Percentiles rank a stretch among this genome's conserved stretches.
These are phyloP conservation scores for Caenorhabditis imperialis DNA, from an alignment of 2,888 invertebrate genomes.

Conservation along the genomic window DNA sequence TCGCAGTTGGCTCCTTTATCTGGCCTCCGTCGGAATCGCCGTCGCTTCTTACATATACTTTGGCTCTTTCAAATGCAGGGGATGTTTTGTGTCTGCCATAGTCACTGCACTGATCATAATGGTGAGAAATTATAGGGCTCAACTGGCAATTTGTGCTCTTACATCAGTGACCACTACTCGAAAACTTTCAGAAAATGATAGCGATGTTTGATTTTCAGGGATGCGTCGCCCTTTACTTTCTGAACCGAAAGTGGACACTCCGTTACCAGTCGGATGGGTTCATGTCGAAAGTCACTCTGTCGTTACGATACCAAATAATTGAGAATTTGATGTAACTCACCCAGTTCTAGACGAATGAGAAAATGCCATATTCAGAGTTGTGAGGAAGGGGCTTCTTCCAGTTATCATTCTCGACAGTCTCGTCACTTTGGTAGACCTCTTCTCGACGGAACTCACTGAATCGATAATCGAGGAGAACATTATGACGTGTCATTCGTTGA, in stretches of 20 bases:
- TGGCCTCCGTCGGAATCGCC: slow-evolving; percentile 7
- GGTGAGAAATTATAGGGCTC: slow-evolving; percentile 5
- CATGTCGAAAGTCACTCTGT: slow-evolving; percentile 31
- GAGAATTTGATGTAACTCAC: slow-evolving; percentile 40
- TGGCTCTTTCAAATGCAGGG: slow-evolving; percentile 19
- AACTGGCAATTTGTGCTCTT: no score
- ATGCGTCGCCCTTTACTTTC: slow-evolving; percentile 27
- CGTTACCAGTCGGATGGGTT: slow-evolving; percentile 23
- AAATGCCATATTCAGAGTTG: slow-evolving; percentile 47
- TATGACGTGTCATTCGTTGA: slow-evolving; percentile 13
- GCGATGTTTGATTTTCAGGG: neutral
- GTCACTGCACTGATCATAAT: slow-evolving; percentile 29
- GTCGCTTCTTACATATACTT: slow-evolving; percentile 21
- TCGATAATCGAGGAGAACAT: slow-evolving; percentile 1
- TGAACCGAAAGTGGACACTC: slow-evolving; percentile 32
- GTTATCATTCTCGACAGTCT: slow-evolving; percentile 33
- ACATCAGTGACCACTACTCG: no score
- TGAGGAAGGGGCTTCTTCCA: slow-evolving; percentile 44
- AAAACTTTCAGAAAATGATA: no score
- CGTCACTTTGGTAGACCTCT: slow-evolving; percentile 27
- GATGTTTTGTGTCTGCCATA: slow-evolving; percentile 26
- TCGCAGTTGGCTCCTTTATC: slow-evolving; percentile 22
- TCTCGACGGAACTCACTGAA: slow-evolving; percentile 15
- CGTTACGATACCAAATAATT: slow-evolving; percentile 42
- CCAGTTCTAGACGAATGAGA: no score